These are phyloP conservation scores for Candoia aspera DNA, from an alignment of 2,113 vertebrate genomes.

Conservation along the genomic window DNA sequence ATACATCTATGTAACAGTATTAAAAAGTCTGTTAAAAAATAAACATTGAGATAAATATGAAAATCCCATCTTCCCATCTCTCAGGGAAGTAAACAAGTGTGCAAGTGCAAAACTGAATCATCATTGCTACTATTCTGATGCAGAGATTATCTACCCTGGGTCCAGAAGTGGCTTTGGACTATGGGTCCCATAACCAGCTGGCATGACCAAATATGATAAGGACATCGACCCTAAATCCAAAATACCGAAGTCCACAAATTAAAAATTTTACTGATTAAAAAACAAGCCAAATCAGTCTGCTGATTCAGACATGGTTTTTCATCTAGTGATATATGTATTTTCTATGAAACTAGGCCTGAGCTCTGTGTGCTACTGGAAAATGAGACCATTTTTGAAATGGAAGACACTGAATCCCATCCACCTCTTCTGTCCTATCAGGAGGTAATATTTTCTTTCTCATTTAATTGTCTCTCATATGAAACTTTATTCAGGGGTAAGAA, in stretches of 20 bases:
- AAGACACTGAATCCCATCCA: slow-evolving; percentile 18
- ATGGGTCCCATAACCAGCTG: background rate
- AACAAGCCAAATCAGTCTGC: background rate
- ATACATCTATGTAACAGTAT: background rate
- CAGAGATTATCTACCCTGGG: background rate
- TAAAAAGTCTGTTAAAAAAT: background rate
- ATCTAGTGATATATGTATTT: background rate
- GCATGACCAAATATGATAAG: background rate
- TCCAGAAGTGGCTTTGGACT: background rate
- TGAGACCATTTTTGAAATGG: slow-evolving; percentile 44
- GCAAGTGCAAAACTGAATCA: background rate
- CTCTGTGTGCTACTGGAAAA: slow-evolving; percentile 55
- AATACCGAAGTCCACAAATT: background rate
- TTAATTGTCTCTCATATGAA: background rate
- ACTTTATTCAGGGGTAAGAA: background rate
- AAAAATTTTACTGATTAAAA: background rate
- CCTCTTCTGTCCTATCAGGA: slow-evolving; percentile 47
- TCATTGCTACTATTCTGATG: background rate
- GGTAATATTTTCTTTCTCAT: slow-evolving; percentile 24
- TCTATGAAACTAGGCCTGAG: slow-evolving; percentile 24
- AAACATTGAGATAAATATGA: background rate
- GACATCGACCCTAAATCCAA: background rate
- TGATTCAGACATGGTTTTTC: background rate
- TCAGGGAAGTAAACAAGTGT: background rate
- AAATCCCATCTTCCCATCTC: background rate